These are phyloP conservation scores for Choristoneura fumiferana DNA, from an alignment of 1,140 invertebrate species.

Conservation along the genomic window DNA sequence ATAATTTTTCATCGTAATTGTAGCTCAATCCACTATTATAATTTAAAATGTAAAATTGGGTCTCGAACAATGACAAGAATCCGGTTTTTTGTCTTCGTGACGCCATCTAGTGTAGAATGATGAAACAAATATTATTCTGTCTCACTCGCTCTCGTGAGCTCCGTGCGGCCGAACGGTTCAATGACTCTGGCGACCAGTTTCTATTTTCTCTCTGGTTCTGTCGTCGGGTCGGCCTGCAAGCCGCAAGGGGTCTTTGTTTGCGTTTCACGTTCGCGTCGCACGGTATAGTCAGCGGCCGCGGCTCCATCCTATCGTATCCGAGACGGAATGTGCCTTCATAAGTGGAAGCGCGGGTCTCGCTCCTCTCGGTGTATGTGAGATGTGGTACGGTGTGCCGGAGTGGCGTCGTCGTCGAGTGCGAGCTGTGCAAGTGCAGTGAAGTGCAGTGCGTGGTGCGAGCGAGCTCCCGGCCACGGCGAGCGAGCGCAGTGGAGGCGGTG, in stretches of 20 bases:
- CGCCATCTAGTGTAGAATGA: conserved; percentile 50
- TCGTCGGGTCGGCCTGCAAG: conserved; percentile 65
- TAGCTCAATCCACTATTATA: too few species aligned
- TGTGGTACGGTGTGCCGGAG: conserved; percentile 64
- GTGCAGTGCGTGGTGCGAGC: conserved; percentile 68
- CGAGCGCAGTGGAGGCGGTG: conserved; percentile 65
- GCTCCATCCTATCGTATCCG: conserved; percentile 59
- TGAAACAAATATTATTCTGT: conserved; percentile 29
- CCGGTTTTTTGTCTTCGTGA: not conserved
- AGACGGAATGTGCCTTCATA: conserved; percentile 72
- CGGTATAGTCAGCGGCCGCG: conserved; percentile 63
- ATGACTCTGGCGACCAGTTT: conserved; percentile 76
- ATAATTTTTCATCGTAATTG: too few species aligned
- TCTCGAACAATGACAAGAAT: not conserved
- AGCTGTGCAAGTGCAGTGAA: conserved; percentile 67
- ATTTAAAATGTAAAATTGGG: not conserved
- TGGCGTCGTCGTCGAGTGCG: conserved; percentile 63
- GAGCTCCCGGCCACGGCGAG: conserved; percentile 71
- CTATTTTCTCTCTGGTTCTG: conserved; percentile 78
- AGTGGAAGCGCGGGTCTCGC: conserved; percentile 70
- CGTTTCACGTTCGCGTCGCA: conserved; percentile 72
- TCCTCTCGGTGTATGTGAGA: conserved; percentile 71
- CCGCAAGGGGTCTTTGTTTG: conserved; percentile 76
- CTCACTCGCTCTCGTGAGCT: conserved; percentile 63
- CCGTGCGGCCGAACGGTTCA: conserved; percentile 70